Evolutionary conservation across 1,140 invertebrate genomes (phyloP).

Genomic region (Mesaphorura yosii): DNA sequence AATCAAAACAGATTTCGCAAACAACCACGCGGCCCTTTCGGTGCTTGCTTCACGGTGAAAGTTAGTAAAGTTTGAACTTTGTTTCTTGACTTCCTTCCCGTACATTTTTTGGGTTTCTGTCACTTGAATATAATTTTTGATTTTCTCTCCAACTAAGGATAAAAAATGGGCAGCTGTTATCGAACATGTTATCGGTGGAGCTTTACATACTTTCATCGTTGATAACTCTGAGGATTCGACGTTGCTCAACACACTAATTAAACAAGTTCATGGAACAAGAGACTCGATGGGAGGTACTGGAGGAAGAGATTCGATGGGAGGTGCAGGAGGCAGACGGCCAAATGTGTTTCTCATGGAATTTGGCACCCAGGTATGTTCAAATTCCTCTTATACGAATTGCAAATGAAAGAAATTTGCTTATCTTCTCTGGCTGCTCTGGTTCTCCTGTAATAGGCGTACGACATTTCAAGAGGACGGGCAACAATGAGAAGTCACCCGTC

Average conservation of each 20-base stretch:
- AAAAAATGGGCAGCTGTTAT: conserved; percentile 15
- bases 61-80: conserved; percentile 2
- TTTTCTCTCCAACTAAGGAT: no score
- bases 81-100: not conserved
- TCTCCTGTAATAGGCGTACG: not conserved
- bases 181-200: conserved; percentile 1
- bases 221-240: conserved; percentile 12
- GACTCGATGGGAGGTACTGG: not conserved
- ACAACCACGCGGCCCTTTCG: conserved; percentile 21
- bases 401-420: not conserved
- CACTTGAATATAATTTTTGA: no score
- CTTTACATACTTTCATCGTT: conserved; percentile 13
- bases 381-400: not conserved
- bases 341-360: conserved; percentile 1
- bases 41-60: conserved; percentile 24
- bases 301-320: not conserved
- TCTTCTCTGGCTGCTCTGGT: not conserved
- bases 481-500: not conserved
- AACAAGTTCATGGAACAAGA: no score
- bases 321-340: not conserved
- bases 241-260: conserved; percentile 8
- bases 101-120: no score
- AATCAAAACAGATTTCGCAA: conserved; percentile 14
- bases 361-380: not conserved
- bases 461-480: not conserved